Base-by-base conservation (phyloP, 35 echinoderm and acorn worm species). In the Acanthaster planci region DNA sequence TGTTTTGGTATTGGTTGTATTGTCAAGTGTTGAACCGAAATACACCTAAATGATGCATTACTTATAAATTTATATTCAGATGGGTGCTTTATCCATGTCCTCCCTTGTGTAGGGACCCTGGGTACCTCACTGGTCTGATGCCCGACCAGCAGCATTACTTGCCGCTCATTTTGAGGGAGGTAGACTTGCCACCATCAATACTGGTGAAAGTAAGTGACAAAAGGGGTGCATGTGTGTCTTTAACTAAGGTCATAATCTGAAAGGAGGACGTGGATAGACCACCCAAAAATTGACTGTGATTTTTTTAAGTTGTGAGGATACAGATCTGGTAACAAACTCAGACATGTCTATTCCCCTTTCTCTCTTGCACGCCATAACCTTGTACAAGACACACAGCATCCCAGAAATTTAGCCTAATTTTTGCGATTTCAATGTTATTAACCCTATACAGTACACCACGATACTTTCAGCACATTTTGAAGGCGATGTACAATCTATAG, bases 121-220 rank as follows among this genome's bases (percentile, higher is more conserved):
- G 34, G 26, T 31, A 7, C 29, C 15, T 72, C 26, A 12, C 14
- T 35, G 64, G 64, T 16, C 64, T 14, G 59, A n/a, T 67, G 59
- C 21, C 16, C 59, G 59, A 40, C 26, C 16, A 80, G 21, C 38
- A 30, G 27, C 79, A 1, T 47, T 52, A 51, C 47, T 81, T 47
- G n/a, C 51, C 21, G 79, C 79, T n/a, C 79, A 81, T 30, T 81
- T 81, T 81, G 79, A 81, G 50, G 79, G 79, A 32, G 51, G 50
- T n/a, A 81, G 79, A 34, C 7, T 30, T 17, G 50, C 79, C 7
- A 81, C 79, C 15, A 81, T 81, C 30, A 32, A 50, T 26, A 52
- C 79, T 52, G 47, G 79, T 53, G 39, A 44, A 81, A 81, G 79
- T 81, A 81, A 81, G 79, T 81, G 21, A 47, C 4, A 47, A 12